These are phyloP conservation scores for Drosophila subobscura DNA, from an alignment of 1,140 invertebrate genomes.

Conservation along the genomic window DNA sequence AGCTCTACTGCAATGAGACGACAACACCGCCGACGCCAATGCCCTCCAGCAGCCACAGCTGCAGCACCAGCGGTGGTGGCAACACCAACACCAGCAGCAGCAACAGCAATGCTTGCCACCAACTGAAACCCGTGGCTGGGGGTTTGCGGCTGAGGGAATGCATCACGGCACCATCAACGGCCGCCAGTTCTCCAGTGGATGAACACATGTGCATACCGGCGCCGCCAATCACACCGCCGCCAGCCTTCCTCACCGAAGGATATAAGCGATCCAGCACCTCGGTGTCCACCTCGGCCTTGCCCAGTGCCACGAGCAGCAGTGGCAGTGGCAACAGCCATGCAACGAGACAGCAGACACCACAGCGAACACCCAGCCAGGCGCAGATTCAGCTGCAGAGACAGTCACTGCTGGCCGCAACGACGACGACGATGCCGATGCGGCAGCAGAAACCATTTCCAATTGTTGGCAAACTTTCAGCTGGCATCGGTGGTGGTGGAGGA, in stretches of 20 bases:
- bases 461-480: constrained; percentile 36
- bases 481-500: too few species aligned
- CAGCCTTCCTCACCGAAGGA: constrained; percentile 86
- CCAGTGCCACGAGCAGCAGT: constrained; percentile 46
- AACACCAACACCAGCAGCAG: background rate
- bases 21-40: constrained; percentile 28
- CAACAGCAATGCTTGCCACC: constrained; percentile 19
- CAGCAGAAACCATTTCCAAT: constrained; percentile 54
- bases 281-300: constrained; percentile 67
- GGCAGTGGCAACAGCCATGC: constrained; percentile 22
- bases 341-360: background rate
- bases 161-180: constrained; percentile 73
- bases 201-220: constrained; percentile 85
- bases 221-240: constrained; percentile 88
- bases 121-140: constrained; percentile 49
- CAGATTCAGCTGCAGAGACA: constrained; percentile 8
- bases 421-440: constrained; percentile 24
- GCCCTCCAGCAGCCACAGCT: constrained; percentile 3
- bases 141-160: constrained; percentile 61
- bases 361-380: constrained; percentile 3
- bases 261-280: constrained; percentile 84
- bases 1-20: constrained; percentile 84
- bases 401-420: constrained; percentile 11
- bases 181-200: constrained; percentile 83
- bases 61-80: background rate